Evolutionary conservation across 2,113 vertebrate species (phyloP), one percentile per base, ranked within the genome.

Genomic region (Anser brachyrhynchus): DNA sequence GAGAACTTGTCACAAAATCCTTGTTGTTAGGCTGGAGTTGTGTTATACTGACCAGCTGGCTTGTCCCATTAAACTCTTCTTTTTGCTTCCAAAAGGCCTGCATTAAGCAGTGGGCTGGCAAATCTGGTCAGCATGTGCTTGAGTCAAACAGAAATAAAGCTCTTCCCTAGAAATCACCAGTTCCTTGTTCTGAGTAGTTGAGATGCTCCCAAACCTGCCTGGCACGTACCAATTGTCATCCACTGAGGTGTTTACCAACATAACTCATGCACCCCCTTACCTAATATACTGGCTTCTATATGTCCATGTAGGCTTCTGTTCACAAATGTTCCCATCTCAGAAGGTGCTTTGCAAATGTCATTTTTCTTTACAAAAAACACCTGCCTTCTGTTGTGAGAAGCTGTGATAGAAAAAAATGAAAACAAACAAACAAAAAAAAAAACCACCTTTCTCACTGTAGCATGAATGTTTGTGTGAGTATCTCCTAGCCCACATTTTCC

Each of bases 271-370:
- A 22, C 4, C 1, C 10, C 10, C 35, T 52, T 58, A 70, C 17
- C 33, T 61, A 73, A 73, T 37, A 44, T 3, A 44, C 4, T 57
- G 6, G 15, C 18, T 85, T 52, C 49, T 58, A 4, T 9, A 22
- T 8, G 11, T 25, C 9, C 33, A 44, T 0, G 0, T 4, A 23
- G 17, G 7, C 5, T 79, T 85, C 54, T 61, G 31, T 33, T 89
- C 39, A 59, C 31, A 59, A 4, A 12, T 0, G 2, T 3, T 49
- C 10, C 46, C 52, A 52, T 28, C 23, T 71, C 22, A 49, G 57
- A 72, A 31, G 17, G 28, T 49, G 35, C 18, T 69, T 82, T 55
- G 12, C 64, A 43, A 80, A 37, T 33, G 33, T 9, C 23, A 46
- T 54, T 61, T 54, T 61, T 69, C 33, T n/a, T 3, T 43, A 39